Evolutionary conservation across 2,888 invertebrate genomes (phyloP).

Genomic region (Spisula subtruncata): DNA sequence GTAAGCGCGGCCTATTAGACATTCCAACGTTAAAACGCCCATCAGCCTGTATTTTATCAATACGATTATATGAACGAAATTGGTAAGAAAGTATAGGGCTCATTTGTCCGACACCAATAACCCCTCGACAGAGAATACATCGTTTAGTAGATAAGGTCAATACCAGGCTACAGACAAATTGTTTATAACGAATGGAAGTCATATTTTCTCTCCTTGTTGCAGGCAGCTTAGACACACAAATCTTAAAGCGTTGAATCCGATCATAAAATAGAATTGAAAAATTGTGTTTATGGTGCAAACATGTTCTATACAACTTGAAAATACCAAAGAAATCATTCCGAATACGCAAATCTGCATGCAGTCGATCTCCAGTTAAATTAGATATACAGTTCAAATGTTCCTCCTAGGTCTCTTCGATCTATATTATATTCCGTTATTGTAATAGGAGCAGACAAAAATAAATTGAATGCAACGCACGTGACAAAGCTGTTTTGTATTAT

Average conservation of each 20-base stretch:
- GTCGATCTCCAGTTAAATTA: neutral
- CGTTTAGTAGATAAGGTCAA: slow-evolving; percentile 14
- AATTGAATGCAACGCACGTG: too few species aligned
- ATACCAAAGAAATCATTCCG: neutral
- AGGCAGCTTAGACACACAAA: neutral
- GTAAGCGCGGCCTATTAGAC: too few species aligned
- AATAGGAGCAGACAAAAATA: too few species aligned
- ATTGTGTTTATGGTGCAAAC: neutral
- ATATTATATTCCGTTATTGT: too few species aligned
- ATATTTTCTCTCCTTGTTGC: neutral
- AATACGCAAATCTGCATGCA: neutral
- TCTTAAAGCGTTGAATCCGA: neutral
- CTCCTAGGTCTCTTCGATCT: too few species aligned
- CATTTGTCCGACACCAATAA: neutral
- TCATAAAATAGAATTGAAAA: slow-evolving; percentile 9
- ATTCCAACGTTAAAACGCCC: neutral
- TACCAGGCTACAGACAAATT: neutral
- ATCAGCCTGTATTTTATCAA: neutral
- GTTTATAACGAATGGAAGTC: neutral
- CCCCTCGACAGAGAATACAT: neutral
- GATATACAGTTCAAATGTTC: neutral
- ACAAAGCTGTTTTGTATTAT: too few species aligned
- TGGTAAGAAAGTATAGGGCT: too few species aligned
- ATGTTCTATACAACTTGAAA: neutral
- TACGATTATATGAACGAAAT: neutral